Evolutionary conservation across 2,797 vertebrate genomes (phyloP), one percentile per base, ranked within the genome.

Genomic region (Thaleichthys pacificus): DNA sequence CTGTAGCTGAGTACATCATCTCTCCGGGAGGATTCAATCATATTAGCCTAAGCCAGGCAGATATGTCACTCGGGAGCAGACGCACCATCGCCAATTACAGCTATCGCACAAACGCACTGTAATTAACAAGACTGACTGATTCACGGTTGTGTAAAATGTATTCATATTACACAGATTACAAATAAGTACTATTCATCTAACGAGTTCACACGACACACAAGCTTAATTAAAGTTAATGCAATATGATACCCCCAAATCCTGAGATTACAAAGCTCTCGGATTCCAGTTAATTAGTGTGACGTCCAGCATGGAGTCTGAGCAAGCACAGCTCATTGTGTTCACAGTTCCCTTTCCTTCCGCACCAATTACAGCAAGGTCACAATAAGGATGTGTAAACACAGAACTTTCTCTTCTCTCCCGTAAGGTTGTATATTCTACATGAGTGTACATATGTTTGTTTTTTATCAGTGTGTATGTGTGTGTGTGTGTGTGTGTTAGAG

Each of bases 181-280:
- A 91, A 93, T 90, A 87, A 86, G 86, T 84, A 79, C 75, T 62
- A 80, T 83, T 79, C 85, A 81, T 86, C 89, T 92, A 91, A 92
- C 91, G 90, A 91, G 83, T 84, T 72, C 61, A 62, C 88, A 78
- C 80, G 79, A 77, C 80, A 73, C 84, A 84, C 80, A 72, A 81
- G 86, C 86, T 87, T 93, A 89, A 92, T 92, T 91, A 89, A 93
- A 90, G 87, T 87, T 90, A 92, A 92, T 92, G 86, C 83, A 84
- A 86, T 84, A 89, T 87, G 90, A 91, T 89, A 89, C 87, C 78
- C 83, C 61, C 80, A 85, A 89, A 91, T 89, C 86, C 84, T 82
- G 73, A 91, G 89, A 93, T 92, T 89, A 90, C 86, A 87, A 83
- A 85, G 80, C 86, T 86, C 86, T 72, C 73, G 86, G 87, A 85